Conservation (phyloP, 2,797 vertebrate genomes). For the Bradypodion ventrale region DNA sequence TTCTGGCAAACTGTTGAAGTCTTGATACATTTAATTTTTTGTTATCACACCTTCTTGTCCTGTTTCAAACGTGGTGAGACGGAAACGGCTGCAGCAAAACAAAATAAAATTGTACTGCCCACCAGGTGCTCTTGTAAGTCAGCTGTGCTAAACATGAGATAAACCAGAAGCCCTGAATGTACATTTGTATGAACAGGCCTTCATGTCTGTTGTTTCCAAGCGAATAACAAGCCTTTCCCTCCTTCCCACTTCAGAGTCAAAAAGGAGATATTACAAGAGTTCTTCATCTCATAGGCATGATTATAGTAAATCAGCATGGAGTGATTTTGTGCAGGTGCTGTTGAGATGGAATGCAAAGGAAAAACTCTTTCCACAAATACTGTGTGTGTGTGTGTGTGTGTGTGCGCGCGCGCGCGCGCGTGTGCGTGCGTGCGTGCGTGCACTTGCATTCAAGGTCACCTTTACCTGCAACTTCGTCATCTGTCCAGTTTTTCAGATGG, state of each 20-base stretch:
- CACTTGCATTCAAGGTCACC: constrained; percentile 44
- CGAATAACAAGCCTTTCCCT: constrained; percentile 40
- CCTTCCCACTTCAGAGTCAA: not conserved
- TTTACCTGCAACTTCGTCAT: constrained; percentile 28
- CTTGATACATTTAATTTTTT: constrained; percentile 2
- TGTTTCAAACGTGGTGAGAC: constrained; percentile 51
- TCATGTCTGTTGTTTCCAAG: constrained; percentile 38
- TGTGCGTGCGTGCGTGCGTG: too few relatives aligned
- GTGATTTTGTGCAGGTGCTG: constrained; percentile 59
- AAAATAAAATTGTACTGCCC: constrained; percentile 46
- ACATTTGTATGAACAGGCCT: constrained; percentile 54
- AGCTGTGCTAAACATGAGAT: constrained; percentile 51
- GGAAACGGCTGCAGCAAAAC: not conserved
- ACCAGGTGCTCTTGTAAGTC: constrained; percentile 58
- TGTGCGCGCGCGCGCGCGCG: too few relatives aligned
- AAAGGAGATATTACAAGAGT: constrained; percentile 37
- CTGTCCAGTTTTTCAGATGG: not conserved
- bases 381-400: too few relatives aligned
- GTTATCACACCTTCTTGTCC: constrained; percentile 26
- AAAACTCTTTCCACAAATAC: constrained; percentile 40
- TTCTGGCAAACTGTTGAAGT: not conserved
- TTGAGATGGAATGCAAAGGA: constrained; percentile 40
- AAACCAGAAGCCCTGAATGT: constrained; percentile 49
- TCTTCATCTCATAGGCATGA: constrained; percentile 66
- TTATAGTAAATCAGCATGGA: constrained; percentile 57